These are phyloP conservation scores for Oryzaephilus surinamensis DNA, from an alignment of 1,140 invertebrate genomes.

Conservation along the genomic window DNA sequence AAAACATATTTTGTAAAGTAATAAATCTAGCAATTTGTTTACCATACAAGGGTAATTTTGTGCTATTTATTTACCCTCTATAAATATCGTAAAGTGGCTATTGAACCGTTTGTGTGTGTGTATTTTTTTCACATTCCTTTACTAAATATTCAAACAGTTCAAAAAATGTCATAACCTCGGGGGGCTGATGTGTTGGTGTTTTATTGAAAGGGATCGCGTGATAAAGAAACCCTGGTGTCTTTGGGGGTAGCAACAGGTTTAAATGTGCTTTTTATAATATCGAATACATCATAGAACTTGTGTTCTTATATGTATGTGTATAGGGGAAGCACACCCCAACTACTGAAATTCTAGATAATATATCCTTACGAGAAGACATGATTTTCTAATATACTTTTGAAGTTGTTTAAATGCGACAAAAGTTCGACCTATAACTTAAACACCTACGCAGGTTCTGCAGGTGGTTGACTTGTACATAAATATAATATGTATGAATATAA, in stretches of 20 bases:
- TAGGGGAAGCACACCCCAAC: constrained; percentile 9
- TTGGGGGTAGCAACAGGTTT: constrained; percentile 26
- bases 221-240: constrained; percentile 13
- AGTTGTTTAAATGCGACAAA: too few relatives aligned
- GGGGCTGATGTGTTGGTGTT: constrained; percentile 15
- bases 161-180: constrained; percentile 21
- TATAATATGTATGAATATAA: too few relatives aligned
- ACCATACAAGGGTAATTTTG: too few relatives aligned
- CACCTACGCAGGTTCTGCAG: too few relatives aligned
- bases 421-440: too few relatives aligned
- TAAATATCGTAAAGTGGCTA: too few relatives aligned
- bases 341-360: constrained; percentile 2
- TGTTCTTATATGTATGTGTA: constrained; percentile 12
- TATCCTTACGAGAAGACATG: constrained; percentile 5
- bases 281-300: too few relatives aligned
- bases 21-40: constrained; percentile 15
- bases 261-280: constrained; percentile 31
- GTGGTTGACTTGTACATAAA: too few relatives aligned
- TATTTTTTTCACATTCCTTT: too few relatives aligned
- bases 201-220: constrained; percentile 23
- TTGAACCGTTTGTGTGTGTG: too few relatives aligned
- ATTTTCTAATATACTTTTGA: constrained; percentile 6
- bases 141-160: constrained; percentile 16
- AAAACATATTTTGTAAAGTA: constrained; percentile 6
- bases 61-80: too few relatives aligned